A percentile compares a stretch with the other conserved stretches of the same genome.
Evolutionary conservation across 2,797 vertebrate species (phyloP).

Genomic region (Gadopsis marmoratus): DNA sequence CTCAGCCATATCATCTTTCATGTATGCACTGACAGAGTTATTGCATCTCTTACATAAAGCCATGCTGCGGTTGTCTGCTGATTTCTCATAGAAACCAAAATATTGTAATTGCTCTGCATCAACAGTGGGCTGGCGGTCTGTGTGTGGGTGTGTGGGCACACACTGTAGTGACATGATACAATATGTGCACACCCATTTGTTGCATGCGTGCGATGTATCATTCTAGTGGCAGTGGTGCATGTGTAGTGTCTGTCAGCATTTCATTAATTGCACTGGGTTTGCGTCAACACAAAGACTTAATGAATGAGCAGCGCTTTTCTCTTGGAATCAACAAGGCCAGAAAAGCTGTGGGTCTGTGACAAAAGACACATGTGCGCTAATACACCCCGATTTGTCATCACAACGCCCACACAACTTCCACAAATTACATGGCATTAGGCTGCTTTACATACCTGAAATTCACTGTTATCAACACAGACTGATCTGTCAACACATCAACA

Average conservation of each 20-base stretch:
- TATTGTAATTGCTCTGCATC: slow-evolving; percentile 43
- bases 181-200: slow-evolving; percentile 30
- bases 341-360: slow-evolving; percentile 40
- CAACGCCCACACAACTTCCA: slow-evolving; percentile 16
- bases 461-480: slow-evolving; percentile 33
- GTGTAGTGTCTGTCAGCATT: slow-evolving; percentile 66
- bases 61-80: slow-evolving; percentile 25
- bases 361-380: slow-evolving; percentile 41
- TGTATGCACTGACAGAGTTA: slow-evolving; percentile 33
- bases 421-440: slow-evolving; percentile 43
- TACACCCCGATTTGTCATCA: slow-evolving; percentile 59
- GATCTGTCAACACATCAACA: slow-evolving; percentile 44
- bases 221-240: slow-evolving; percentile 28
- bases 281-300: slow-evolving; percentile 52
- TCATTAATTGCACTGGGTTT: slow-evolving; percentile 61
- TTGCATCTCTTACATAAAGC: slow-evolving; percentile 31
- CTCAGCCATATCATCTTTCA: slow-evolving; percentile 30
- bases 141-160: slow-evolving; percentile 3
- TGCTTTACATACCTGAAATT: slow-evolving; percentile 46
- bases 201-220: slow-evolving; percentile 47
- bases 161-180: not conserved
- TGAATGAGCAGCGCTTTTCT: slow-evolving; percentile 49
- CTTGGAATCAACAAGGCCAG: slow-evolving; percentile 49
- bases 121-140: slow-evolving; percentile 2
- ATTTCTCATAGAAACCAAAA: slow-evolving; percentile 43